These are phyloP conservation scores for Dolichoris vasculosae DNA, from an alignment of 1,140 invertebrate species.

Conservation along the genomic window DNA sequence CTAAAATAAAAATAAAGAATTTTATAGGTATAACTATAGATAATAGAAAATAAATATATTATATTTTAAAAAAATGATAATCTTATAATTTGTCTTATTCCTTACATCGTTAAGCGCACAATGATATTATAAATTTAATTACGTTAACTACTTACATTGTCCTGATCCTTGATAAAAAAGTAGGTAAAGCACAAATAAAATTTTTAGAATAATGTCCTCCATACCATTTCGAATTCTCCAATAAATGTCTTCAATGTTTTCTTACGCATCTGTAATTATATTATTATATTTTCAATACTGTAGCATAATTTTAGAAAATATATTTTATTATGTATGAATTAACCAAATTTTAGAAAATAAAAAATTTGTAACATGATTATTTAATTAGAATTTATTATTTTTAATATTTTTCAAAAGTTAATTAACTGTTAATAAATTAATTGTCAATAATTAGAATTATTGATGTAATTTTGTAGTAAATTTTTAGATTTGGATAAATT, in stretches of 20 bases:
- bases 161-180: slow-evolving; percentile 59
- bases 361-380: not conserved
- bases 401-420: too few species aligned
- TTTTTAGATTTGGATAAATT: too few species aligned
- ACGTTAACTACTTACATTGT: slow-evolving; percentile 63
- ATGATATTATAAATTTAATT: too few species aligned
- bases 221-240: slow-evolving; percentile 70
- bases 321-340: not conserved
- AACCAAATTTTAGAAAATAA: not conserved
- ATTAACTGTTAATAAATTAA: too few species aligned
- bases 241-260: slow-evolving; percentile 60
- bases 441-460: too few species aligned
- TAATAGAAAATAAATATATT: too few species aligned
- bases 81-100: too few species aligned
- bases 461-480: too few species aligned
- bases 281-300: not conserved
- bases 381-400: not conserved
- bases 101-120: too few species aligned
- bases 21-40: too few species aligned
- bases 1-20: too few species aligned
- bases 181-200: slow-evolving; percentile 63
- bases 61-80: too few species aligned
- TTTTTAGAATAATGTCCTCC: slow-evolving; percentile 65
- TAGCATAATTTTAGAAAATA: not conserved
- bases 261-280: slow-evolving; percentile 64